A percentile compares a stretch with the other conserved stretches of the same genome.
These are phyloP conservation scores for Melanotaenia boesemani DNA, from an alignment of 2,797 vertebrate species.

Conservation along the genomic window DNA sequence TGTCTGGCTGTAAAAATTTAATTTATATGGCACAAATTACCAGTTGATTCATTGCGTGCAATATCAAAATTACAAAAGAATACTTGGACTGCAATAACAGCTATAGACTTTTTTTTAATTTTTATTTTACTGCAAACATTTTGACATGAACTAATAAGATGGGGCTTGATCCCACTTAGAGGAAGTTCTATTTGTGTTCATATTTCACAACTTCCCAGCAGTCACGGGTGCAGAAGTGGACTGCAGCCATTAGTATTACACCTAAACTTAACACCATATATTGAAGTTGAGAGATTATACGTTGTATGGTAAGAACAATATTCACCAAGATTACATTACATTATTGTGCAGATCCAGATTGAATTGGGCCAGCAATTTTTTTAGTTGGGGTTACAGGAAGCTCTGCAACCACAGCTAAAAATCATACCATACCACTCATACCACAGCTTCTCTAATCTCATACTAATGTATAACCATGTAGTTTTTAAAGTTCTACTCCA, in stretches of 20 bases:
- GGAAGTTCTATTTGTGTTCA: neutral
- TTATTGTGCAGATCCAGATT: neutral
- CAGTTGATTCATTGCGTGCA: neutral
- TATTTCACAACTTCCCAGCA: too few species aligned
- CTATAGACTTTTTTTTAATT: neutral
- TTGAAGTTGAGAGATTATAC: too few species aligned
- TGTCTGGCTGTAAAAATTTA: neutral
- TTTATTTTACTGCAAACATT: neutral
- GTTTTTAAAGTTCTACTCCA: conserved; percentile 8
- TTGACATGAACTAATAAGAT: too few species aligned
- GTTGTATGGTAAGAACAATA: neutral
- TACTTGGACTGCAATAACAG: neutral
- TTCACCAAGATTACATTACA: neutral
- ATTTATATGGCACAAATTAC: neutral
- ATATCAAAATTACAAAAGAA: neutral
- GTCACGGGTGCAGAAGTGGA: neutral
- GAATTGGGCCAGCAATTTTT: neutral
- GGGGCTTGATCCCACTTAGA: neutral
- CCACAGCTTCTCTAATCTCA: neutral
- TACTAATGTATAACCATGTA: neutral
- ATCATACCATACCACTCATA: neutral
- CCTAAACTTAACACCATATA: neutral
- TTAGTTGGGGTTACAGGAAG: neutral
- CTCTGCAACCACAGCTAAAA: neutral
- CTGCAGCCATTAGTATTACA: neutral